Conservation (phyloP, 1,140 invertebrate genomes). For the Cydia strobilella region DNA sequence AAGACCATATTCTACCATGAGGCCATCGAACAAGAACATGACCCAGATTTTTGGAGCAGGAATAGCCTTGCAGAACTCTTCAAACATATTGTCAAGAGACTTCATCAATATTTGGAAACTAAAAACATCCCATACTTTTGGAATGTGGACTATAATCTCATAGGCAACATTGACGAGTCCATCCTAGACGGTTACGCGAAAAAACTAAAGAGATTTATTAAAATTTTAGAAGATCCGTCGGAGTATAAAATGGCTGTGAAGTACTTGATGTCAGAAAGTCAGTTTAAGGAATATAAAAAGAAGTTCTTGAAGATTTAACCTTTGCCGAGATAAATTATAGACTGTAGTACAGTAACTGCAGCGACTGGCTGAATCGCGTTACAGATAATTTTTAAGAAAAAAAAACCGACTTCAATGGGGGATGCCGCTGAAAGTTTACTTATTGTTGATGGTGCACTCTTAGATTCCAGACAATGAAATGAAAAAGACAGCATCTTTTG, state of each 20-base stretch:
- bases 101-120: conserved; percentile 43
- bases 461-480: no score
- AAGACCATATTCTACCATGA: conserved; percentile 67
- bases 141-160: conserved; percentile 54
- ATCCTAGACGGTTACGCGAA: conserved; percentile 44
- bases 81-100: conserved; percentile 48
- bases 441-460: no score
- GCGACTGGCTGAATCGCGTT: no score
- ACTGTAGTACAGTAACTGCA: no score
- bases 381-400: no score
- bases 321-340: no score
- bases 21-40: conserved; percentile 37
- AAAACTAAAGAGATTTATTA: conserved; percentile 45
- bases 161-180: conserved; percentile 38
- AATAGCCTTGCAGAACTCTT: conserved; percentile 49
- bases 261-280: conserved; percentile 49
- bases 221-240: conserved; percentile 41
- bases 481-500: no score
- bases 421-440: no score
- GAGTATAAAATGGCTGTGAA: conserved; percentile 49
- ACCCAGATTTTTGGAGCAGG: conserved; percentile 46
- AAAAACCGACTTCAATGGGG: no score
- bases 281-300: conserved; percentile 48
- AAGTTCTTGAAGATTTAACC: background rate
- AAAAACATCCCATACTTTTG: conserved; percentile 59